Evolutionary conservation across 2,888 invertebrate species (phyloP).

Genomic region (Anagyrus pseudococci): DNA sequence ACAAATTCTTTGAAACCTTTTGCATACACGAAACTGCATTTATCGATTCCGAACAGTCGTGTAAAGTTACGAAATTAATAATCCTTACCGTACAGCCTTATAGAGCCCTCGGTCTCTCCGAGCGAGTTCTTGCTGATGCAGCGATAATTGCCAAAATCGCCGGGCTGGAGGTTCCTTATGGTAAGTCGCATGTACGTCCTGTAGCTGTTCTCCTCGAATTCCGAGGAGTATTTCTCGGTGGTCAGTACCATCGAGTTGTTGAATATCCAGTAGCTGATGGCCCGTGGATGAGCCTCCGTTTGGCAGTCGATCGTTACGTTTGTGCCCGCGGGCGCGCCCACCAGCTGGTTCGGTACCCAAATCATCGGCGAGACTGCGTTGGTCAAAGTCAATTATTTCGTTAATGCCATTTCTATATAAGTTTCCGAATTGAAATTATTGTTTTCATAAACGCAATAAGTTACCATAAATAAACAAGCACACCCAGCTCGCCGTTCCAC

Average conservation of each 20-base stretch:
- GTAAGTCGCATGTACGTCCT: slow-evolving; percentile 89
- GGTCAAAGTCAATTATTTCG: no score
- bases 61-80: slow-evolving; percentile 9
- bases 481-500: no score
- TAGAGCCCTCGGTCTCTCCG: slow-evolving; percentile 92
- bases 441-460: no score
- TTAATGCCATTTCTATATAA: no score
- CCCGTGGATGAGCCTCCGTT: slow-evolving; percentile 89
- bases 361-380: slow-evolving; percentile 89
- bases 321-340: slow-evolving; percentile 88
- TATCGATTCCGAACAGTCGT: no score
- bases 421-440: no score
- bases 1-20: no score
- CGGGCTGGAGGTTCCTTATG: slow-evolving; percentile 80
- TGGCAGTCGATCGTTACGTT: slow-evolving; percentile 93
- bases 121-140: slow-evolving; percentile 94
- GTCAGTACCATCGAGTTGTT: slow-evolving; percentile 89
- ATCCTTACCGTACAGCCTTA: slow-evolving; percentile 84
- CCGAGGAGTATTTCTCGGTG: slow-evolving; percentile 86
- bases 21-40: no score
- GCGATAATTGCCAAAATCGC: slow-evolving; percentile 89
- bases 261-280: slow-evolving; percentile 92
- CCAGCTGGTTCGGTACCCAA: slow-evolving; percentile 92
- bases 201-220: slow-evolving; percentile 85
- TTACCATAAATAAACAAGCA: no score